A percentile compares a stretch with the other conserved stretches of the same genome.
These are phyloP conservation scores for Melipona quadrifasciata DNA, from an alignment of 1,140 invertebrate species.

Conservation along the genomic window DNA sequence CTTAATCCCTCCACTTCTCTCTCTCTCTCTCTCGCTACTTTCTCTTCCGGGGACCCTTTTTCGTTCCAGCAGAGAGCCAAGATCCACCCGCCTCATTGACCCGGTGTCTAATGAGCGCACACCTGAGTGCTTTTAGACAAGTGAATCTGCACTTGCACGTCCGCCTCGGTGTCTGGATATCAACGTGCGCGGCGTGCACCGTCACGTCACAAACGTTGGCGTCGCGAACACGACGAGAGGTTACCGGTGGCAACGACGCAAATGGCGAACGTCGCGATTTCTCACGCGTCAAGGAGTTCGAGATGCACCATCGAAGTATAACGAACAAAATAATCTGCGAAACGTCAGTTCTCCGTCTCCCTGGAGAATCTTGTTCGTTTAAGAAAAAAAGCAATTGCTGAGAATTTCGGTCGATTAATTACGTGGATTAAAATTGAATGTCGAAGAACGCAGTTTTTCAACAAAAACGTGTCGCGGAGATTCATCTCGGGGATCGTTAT, in stretches of 20 bases:
- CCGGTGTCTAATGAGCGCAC: constrained; percentile 76
- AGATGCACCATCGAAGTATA: too few species aligned
- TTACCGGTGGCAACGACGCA: constrained; percentile 17
- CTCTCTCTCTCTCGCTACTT: neutral
- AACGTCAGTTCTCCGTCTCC: too few species aligned
- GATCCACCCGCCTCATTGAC: constrained; percentile 73
- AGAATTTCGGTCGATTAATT: neutral
- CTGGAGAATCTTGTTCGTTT: too few species aligned
- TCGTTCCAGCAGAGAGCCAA: constrained; percentile 56
- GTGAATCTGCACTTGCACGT: constrained; percentile 71
- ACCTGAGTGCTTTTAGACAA: constrained; percentile 72
- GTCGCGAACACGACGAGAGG: neutral
- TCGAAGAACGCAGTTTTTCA: neutral
- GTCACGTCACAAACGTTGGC: neutral
- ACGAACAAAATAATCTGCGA: too few species aligned
- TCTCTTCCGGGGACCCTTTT: constrained; percentile 52
- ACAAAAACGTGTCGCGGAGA: neutral
- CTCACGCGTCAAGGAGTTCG: neutral
- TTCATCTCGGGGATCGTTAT: constrained; percentile 12
- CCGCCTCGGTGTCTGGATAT: constrained; percentile 43
- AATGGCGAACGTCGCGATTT: neutral
- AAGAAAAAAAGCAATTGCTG: neutral
- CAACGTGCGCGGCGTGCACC: constrained; percentile 13
- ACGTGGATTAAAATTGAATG: too few species aligned
- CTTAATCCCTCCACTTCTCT: neutral